phyloP scores from a whole-genome alignment of 1,140 invertebrate species.

The Thaumatotibia leucotreta region DNA sequence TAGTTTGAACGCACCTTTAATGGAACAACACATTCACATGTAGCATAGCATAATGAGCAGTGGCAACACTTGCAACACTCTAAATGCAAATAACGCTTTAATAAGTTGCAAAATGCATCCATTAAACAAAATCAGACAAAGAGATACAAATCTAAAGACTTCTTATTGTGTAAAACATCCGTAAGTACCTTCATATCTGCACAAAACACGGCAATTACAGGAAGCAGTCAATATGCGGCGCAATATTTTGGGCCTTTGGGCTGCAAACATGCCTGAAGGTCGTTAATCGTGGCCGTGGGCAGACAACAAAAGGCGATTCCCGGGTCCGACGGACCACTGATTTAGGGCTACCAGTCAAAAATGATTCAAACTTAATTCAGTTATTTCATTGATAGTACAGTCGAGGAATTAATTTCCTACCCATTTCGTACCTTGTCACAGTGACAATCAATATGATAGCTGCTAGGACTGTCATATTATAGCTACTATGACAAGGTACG shows the following conservation, averaged over 20 bases:
- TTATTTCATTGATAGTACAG: not conserved
- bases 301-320: slow-evolving; percentile 32
- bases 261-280: not conserved
- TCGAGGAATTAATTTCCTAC: no score
- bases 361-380: not conserved
- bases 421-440: no score
- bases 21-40: no score
- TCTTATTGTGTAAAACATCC: not conserved
- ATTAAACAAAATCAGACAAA: no score
- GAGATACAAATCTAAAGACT: not conserved
- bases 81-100: no score
- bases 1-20: no score
- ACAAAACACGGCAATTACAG: not conserved
- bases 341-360: not conserved
- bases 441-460: no score
- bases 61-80: no score
- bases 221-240: not conserved
- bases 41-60: no score
- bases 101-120: no score
- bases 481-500: no score
- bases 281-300: not conserved
- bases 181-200: not conserved
- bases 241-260: not conserved
- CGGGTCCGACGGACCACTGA: slow-evolving; percentile 15
- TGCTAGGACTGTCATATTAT: no score